Percentiles rank a stretch among this genome's conserved stretches.
Conservation (phyloP, 2,888 invertebrate genomes). For the Spisula subtruncata region DNA sequence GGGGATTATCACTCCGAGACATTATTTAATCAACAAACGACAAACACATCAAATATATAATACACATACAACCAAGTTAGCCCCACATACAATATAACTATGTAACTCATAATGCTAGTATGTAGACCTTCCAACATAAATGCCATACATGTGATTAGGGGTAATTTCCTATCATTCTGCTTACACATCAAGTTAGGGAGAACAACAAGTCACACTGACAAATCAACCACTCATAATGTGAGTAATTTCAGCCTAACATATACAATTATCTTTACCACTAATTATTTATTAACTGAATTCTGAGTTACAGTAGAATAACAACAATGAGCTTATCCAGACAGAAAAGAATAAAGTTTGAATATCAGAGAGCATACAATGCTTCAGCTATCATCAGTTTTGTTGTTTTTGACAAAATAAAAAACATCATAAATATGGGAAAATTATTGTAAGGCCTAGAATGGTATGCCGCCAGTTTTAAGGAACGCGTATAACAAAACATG, state of each 20-base stretch:
- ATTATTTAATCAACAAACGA: neutral
- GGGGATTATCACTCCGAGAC: neutral
- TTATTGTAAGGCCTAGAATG: no score
- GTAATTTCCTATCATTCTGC: slow-evolving; percentile 20
- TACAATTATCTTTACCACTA: neutral
- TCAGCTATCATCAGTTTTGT: no score
- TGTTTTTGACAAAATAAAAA: no score
- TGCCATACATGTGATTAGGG: neutral
- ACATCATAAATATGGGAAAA: no score
- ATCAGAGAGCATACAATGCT: neutral
- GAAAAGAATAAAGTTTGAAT: neutral
- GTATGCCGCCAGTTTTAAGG: no score
- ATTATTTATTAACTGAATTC: neutral
- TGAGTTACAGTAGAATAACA: neutral
- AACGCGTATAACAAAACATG: no score
- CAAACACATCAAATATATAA: neutral
- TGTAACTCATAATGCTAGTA: neutral
- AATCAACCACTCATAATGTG: neutral
- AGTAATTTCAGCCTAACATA: neutral
- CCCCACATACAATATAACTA: neutral
- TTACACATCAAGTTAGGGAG: slow-evolving; percentile 5
- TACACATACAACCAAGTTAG: neutral
- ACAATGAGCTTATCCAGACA: neutral
- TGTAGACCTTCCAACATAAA: neutral
- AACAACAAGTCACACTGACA: neutral